Base-by-base conservation (phyloP, 1,140 invertebrate genomes). In the Calephelis nemesis region DNA sequence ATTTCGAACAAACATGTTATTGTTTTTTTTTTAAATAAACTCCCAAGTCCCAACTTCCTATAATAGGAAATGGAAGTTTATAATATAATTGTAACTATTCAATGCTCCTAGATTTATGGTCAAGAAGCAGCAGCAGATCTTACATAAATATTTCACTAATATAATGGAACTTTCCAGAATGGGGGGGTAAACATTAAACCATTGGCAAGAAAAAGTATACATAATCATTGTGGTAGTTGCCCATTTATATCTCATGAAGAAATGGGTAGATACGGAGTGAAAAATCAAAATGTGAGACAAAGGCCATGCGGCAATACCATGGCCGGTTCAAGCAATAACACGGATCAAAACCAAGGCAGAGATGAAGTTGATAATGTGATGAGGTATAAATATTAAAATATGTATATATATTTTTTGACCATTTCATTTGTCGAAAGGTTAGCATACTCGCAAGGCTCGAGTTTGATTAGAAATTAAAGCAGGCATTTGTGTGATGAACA, bases 361-460 rank as follows among this genome's bases (percentile, higher is more conserved):
- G 85, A 90, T 77, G 84, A 82, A 74, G 76, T 85, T 47, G 87
- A 90, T 69, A 90, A 89, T 80, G 72, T 85, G 7, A 72, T 85
- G 72, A 89, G 87, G 87, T 84, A 74, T 49, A 8, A 39, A 30
- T 10, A 2, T 7, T 39, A 58, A 45, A 45, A 45, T 45, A 45
- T 45, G 6, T 45, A 45, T 45, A 45, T 45, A 45, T 45, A 45
- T 30, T 30, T 30, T 30, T 30, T 30, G 30, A 30, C 30, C 30
- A 30, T 4, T 30, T 30, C 30, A 30, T 30, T 30, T 1, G 30
- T 4, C 30, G 30, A 30, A 30, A 4, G 30, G 30, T 30, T 30
- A 30, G 30, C 30, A 30, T 30, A 4, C 15, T 19, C 15, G 15
- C 15, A 19, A 19, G 15, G 15, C 15, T 19, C 15, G 15, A 19